Evolutionary conservation across 1,140 invertebrate species (phyloP), one percentile per base, ranked within the genome.

Genomic region (Musca vetustissima): DNA sequence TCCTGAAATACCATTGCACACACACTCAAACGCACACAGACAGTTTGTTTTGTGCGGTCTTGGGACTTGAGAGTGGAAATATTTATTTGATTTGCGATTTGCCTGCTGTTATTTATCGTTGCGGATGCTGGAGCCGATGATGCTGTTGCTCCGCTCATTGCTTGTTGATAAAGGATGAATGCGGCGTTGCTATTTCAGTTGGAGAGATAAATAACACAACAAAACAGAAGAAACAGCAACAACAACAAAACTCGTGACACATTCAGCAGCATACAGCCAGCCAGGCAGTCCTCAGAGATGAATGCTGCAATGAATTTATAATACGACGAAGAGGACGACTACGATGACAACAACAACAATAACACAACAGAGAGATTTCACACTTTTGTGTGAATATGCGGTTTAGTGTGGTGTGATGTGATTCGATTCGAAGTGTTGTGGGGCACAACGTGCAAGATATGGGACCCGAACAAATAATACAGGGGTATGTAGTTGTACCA

Each of bases 41-140:
- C 28, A 28, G 14, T 55, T 15, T 14, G 22, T 15, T 24, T 14
- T 28, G 17, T 57, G 25, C 24, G 53, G 53, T 14, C n/a, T n/a
- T n/a, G 28, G 28, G 24, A 28, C 53, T 57, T 28, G 25, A 28
- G 25, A 22, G 19, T 53, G 19, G 24, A 57, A 7, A 57, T 21
- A 57, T n/a, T 57, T 57, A 57, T 57, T 28, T 57, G 22, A 57
- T 57, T 57, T 57, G 36, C 36, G 53, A 57, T 57, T 57, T 57
- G 53, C 53, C 15, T 57, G 53, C 28, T 57, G 36, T 43, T 43
- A 43, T 43, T 43, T 43, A 43, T 43, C 36, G 36, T 43, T 43
- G 36, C 36, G 36, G 36, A 43, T 43, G 36, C 36, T 43, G 3
- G 28, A 32, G 9, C 28, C 9, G 28, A 32, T 32, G 3, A 28